These are phyloP conservation scores for Idaea dimidiata DNA, from an alignment of 2,888 invertebrate species.

Conservation along the genomic window DNA sequence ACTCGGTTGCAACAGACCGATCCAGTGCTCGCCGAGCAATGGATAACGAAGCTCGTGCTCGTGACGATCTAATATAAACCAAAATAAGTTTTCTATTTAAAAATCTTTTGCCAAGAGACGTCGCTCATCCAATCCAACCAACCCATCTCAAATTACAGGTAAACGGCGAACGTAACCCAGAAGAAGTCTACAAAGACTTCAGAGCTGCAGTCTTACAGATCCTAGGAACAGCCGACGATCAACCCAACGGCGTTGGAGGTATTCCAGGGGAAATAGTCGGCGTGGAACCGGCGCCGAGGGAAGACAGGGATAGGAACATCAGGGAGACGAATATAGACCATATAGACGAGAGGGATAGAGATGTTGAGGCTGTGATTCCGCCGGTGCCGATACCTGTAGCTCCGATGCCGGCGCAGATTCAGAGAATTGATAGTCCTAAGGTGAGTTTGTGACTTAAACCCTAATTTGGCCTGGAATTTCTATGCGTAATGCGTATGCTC, in stretches of 20 bases:
- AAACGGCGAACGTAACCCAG: slow-evolving; percentile 92
- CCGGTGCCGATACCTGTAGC: slow-evolving; percentile 22
- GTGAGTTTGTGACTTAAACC: slow-evolving; percentile 31
- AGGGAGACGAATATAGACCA: slow-evolving; percentile 16
- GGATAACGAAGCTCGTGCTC: no score
- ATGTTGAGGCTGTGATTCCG: slow-evolving; percentile 20
- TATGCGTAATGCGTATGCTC: no score
- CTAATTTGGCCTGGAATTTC: no score
- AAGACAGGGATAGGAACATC: slow-evolving; percentile 26
- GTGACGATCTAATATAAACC: no score
- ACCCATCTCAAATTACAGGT: slow-evolving; percentile 76
- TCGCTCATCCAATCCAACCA: no score
- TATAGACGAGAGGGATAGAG: slow-evolving; percentile 14
- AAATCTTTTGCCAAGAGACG: no score
- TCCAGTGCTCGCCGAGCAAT: no score
- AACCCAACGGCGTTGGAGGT: slow-evolving; percentile 81
- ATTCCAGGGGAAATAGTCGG: slow-evolving; percentile 84
- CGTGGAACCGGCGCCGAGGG: slow-evolving; percentile 76
- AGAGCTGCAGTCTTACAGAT: slow-evolving; percentile 88
- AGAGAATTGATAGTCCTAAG: slow-evolving; percentile 50
- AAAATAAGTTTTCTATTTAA: no score
- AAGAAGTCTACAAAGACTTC: slow-evolving; percentile 93
- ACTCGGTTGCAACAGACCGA: no score
- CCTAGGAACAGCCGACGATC: slow-evolving; percentile 85
- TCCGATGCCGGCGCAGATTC: slow-evolving; percentile 31